A percentile compares a stretch with the other conserved stretches of the same genome.
These are phyloP conservation scores for Engystomops pustulosus DNA, from an alignment of 2,113 vertebrate species.

Conservation along the genomic window DNA sequence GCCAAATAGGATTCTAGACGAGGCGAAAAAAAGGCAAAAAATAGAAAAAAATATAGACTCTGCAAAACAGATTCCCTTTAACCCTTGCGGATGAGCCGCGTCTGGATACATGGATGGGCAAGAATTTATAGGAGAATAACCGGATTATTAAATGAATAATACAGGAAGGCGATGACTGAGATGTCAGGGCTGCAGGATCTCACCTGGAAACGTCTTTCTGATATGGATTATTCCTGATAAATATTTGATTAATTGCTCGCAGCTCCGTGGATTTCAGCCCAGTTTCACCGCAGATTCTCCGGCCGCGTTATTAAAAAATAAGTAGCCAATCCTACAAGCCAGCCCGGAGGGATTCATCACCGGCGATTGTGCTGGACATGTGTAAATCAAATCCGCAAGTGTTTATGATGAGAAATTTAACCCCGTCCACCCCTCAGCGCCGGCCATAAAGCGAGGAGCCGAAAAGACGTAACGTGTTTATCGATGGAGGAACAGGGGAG, in stretches of 20 bases:
- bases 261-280: constrained; percentile 60
- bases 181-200: background rate
- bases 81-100: background rate
- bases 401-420: constrained; percentile 19
- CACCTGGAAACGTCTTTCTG: constrained; percentile 38
- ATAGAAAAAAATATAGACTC: background rate
- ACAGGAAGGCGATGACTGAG: too few relatives aligned
- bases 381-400: constrained; percentile 22
- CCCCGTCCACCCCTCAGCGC: background rate
- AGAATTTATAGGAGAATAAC: too few relatives aligned
- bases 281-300: constrained; percentile 53
- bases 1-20: constrained; percentile 39
- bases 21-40: background rate
- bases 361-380: background rate
- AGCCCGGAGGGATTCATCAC: constrained; percentile 51
- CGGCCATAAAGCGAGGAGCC: background rate
- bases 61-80: constrained; percentile 24
- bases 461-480: background rate
- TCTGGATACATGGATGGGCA: too few relatives aligned
- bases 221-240: constrained; percentile 62
- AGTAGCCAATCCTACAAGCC: constrained; percentile 46
- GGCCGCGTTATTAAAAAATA: constrained; percentile 63
- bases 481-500: background rate
- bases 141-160: too few relatives aligned
- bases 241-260: constrained; percentile 63